phyloP scores from a whole-genome alignment of 2,797 vertebrate genomes.

The Sternarchorhynchus goeldii region DNA sequence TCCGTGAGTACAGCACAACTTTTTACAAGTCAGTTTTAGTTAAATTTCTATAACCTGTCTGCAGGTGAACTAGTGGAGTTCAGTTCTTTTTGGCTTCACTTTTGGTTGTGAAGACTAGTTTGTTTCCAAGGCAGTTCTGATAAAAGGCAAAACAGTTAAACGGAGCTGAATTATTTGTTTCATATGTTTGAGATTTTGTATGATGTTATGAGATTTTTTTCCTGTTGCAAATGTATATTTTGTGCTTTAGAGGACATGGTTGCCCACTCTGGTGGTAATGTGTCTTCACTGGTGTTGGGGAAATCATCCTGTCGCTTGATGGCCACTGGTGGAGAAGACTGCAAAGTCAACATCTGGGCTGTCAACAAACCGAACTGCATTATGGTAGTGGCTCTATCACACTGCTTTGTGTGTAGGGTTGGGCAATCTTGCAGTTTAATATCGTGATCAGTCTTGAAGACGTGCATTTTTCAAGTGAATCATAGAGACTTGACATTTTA shows the following conservation, averaged over 20 bases:
- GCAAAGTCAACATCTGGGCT: constrained; percentile 93
- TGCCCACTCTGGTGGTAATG: constrained; percentile 87
- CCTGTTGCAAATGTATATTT: background rate
- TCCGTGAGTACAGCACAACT: constrained; percentile 80
- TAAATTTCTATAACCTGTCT: background rate
- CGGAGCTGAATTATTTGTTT: no score
- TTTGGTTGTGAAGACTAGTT: background rate
- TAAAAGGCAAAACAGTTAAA: no score
- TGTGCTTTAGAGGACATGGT: constrained; percentile 85
- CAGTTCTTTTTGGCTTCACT: background rate
- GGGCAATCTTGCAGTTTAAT: no score
- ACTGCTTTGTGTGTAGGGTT: background rate
- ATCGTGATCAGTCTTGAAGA: no score
- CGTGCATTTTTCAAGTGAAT: no score
- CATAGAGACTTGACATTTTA: no score
- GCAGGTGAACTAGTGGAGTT: background rate
- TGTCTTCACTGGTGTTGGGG: constrained; percentile 87
- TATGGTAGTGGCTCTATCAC: constrained; percentile 78
- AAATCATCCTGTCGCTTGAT: constrained; percentile 90
- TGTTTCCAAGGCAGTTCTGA: no score
- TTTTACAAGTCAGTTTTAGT: background rate
- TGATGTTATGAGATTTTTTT: no score
- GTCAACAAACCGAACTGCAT: constrained; percentile 96
- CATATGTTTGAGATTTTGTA: no score
- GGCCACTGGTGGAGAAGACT: constrained; percentile 93